Base-by-base conservation (phyloP, 2,888 invertebrate species). In the Chelonus formosanus region DNA sequence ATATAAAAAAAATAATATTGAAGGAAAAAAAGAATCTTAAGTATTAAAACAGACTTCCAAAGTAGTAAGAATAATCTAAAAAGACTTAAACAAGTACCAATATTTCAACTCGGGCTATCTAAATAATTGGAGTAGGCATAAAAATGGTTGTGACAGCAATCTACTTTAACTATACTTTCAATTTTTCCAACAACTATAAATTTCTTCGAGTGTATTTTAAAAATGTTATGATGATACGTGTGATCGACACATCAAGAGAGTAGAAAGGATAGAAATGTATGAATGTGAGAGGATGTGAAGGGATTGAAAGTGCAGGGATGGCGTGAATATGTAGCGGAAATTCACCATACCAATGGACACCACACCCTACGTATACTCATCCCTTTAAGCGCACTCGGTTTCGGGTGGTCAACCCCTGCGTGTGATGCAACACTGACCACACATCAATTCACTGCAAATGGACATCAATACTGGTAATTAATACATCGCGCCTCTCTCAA, bases 401-500 rank as follows among this genome's bases (percentile, higher is more conserved):
- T 80, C 78, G 77, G 75, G 75, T 75, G 78, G 76, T 79, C 80
- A 76, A 80, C 80, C 82, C 81, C 81, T 81, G 81, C 75, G 79
- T 78, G 81, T 81, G 82, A 81, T 82, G 82, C 82, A 81, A 82
- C 81, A 82, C 80, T 82, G 82, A 83, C 83, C 84, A 83, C 84
- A 83, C 83, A 84, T 84, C 84, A 84, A 84, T 84, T 84, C 84
- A 81, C 83, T 84, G 82, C 80, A 84, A 84, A 84, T 83, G 84
- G 83, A 84, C 84, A 84, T 84, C 84, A 84, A 84, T 84, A 84
- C 83, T 76, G 83, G 82, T 84, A 84, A 84, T 84, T 84, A 84
- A 84, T 84, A 84, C 84, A 83, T 84, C 84, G 84, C 84, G 81
- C 82, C 82, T 83, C 79, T 70, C 72, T 67, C 60, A 66, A 69